Evolutionary conservation across 2,888 invertebrate species (phyloP), one percentile per base, ranked within the genome.

Genomic region (Anoplius nigerrimus): DNA sequence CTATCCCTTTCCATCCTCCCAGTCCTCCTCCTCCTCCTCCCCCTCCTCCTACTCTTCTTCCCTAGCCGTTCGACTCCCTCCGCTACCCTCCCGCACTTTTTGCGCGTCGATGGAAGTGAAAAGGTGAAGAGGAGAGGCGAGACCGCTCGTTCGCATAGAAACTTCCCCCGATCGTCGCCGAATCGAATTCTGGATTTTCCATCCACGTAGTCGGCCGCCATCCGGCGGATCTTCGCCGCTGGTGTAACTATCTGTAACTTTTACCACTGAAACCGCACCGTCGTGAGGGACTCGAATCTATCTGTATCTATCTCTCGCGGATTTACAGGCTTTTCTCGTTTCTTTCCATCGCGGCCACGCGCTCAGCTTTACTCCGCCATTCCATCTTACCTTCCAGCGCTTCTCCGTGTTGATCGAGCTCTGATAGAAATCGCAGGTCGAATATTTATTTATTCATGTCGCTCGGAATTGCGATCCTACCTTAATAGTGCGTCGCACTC

Each of bases 131-230:
- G 34, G 34, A 3, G 34, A 34, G 34, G 34, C 34, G 48, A 24
- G 18, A 45, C 43, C 59, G 58, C 66, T 69, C 64, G 61, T 65
- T 77, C 78, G 71, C 69, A 62, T 56, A 69, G 72, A 74, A 78
- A 75, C 78, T 77, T 71, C 68, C 68, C 27, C 34, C 48, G 18
- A 63, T 64, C 69, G 70, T 76, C 79, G 68, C 60, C 64, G 72
- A 75, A 77, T 80, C 72, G 75, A 77, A 68, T 79, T 72, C 61
- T 64, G 58, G 71, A 72, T 72, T 65, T 56, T 65, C 71, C 61
- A 45, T 52, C 53, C 60, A 58, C 61, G 62, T 52, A 57, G 71
- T 65, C 69, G 69, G 52, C 55, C 67, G 52, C 56, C 24, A 11
- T 34, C 34, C 20, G n/a, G 22, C 53, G 53, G 20, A 56, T 42